Percentiles rank a stretch among this genome's conserved stretches.
These are phyloP conservation scores for Eupristina koningsbergeri DNA, from an alignment of 1,140 invertebrate genomes.

Conservation along the genomic window DNA sequence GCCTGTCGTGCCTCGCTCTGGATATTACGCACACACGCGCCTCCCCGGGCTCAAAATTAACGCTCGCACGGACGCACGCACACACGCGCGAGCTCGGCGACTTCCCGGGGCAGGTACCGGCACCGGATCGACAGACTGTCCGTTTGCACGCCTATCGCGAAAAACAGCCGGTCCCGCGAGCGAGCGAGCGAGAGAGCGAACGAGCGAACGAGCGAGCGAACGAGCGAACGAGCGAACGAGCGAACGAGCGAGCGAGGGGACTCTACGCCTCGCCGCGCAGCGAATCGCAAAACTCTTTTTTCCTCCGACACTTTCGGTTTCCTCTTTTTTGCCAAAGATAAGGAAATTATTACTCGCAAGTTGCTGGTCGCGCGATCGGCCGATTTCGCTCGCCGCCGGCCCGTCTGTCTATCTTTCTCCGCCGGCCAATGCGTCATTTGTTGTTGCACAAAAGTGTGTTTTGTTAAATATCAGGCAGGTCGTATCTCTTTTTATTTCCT, in stretches of 20 bases:
- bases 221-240: too few relatives aligned
- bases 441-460: not conserved
- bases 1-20: not conserved
- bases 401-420: too few relatives aligned
- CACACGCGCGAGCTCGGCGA: too few relatives aligned
- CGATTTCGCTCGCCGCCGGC: not conserved
- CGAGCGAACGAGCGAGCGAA: too few relatives aligned
- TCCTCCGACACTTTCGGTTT: not conserved
- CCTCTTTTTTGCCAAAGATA: not conserved
- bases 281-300: not conserved
- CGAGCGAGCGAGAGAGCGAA: too few relatives aligned
- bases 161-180: not conserved
- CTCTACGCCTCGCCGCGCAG: not conserved
- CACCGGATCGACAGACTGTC: not conserved
- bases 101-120: not conserved
- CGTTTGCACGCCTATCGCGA: conserved; percentile 25
- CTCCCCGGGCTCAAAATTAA: too few relatives aligned
- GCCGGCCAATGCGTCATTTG: not conserved
- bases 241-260: not conserved
- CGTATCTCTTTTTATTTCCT: too few relatives aligned
- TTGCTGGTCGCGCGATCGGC: not conserved
- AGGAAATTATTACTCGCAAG: conserved; percentile 5
- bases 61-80: not conserved
- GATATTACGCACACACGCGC: not conserved
- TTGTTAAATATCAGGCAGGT: too few relatives aligned